Evolutionary conservation across 2,797 vertebrate species (phyloP), one percentile per base, ranked within the genome.

Genomic region (Enteromius paludinosus): DNA sequence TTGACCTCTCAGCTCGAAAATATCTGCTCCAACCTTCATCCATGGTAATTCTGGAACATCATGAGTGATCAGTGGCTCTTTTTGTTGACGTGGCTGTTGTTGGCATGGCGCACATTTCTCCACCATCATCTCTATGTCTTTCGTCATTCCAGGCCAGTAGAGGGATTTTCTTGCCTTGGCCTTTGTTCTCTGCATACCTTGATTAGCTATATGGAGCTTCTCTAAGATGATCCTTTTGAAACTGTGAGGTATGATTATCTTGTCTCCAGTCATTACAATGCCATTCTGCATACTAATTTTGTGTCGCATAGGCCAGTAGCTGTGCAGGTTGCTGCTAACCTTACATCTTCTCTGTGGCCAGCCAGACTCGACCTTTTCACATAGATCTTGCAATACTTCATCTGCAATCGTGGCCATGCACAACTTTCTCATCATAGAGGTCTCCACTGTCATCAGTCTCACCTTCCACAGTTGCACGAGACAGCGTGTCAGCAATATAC

Each of bases 1-100:
- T 66, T 87, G 86, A 49, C 88, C 85, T 1, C 64, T n/a, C 8
- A 88, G 23, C 1, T 86, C 1, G 0, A 89, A 86, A 17, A 90
- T 49, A 17, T 49, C 47, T 2, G 1, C 17, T 18, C 47, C 47
- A 49, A 85, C 18, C 30, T 87, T 87, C 78, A 87, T 45, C 84
- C 87, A 88, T 35, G 81, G 81, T 0, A 87, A 30, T 2, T 85
- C 81, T 69, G 84, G 89, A 0, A 86, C 12, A 1, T 78, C 4
- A 49, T 79, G 79, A n/a, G n/a, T n/a, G n/a, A n/a, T n/a, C n/a
- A 0, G 77, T 1, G 86, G 66, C 45, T 90, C 83, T n/a, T 0
- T n/a, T 20, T 83, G n/a, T 14, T 74, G 84, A 12, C 82, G 87
- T n/a, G n/a, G n/a, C n/a, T n/a, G n/a, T n/a, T n/a, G n/a, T n/a